Base-by-base conservation (phyloP, 1,140 invertebrate genomes). In the Rhagoletis zephyria region DNA sequence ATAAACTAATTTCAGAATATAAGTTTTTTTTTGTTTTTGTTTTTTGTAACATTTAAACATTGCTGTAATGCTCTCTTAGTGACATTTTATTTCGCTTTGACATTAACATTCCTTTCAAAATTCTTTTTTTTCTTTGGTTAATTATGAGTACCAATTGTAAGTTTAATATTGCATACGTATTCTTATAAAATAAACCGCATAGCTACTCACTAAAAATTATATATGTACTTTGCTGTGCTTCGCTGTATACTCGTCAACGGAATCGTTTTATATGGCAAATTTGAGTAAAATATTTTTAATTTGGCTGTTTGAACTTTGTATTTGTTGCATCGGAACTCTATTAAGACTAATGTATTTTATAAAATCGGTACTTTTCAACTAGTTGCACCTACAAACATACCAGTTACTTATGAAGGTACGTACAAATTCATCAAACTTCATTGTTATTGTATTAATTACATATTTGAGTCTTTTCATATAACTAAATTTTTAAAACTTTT, bases 261-360 rank as follows among this genome's bases (percentile, higher is more conserved):
- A 74, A 74, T 45, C 40, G 40, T 74, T 74, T 56, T 81, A 7
- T 56, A n/a, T 81, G 74, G 74, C 74, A 81, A 56, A 59, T 56
- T n/a, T 56, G 30, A 30, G 30, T 30, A 30, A 30, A 30, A 30
- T 30, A 51, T 81, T 45, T 3, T 81, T 81, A 81, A 19, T 30
- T 81, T 51, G 74, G 48, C 48, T 81, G 14, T 81, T 81, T 81
- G 74, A 81, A 81, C 74, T 81, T 81, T 30, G 12, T 4, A 81
- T 45, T 81, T 56, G n/a, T 59, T 81, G 74, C 45, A 56, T 81
- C n/a, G 74, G 74, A 81, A 81, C 74, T 74, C 67, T 48, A 74
- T 74, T 48, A 48, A 74, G 7, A 1, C 14, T 74, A 30, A 7
- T 67, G 64, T 67, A 30, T 42, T 56, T 81, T 6, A 42, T 59